phyloP scores from a whole-genome alignment of 92 coral and sea anemone genomes.

The Epizoanthus ramosus region DNA sequence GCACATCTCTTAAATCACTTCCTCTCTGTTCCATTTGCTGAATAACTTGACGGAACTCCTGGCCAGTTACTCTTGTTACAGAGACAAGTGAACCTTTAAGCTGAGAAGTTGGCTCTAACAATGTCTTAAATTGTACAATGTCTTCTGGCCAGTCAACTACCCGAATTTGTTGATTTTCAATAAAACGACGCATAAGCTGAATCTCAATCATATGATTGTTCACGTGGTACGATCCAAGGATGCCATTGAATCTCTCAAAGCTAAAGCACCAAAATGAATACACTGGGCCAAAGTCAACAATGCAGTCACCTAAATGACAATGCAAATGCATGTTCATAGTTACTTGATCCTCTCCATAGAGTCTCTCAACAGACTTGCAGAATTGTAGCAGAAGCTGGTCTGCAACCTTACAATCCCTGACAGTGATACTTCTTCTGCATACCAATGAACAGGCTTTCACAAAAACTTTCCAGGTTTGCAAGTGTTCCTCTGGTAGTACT shows the following conservation, averaged over 20 bases:
- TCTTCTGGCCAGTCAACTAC: background rate
- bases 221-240: slow-evolving; percentile 15
- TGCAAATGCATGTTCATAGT: slow-evolving; percentile 60
- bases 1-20: slow-evolving; percentile 11
- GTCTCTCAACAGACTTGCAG: slow-evolving; percentile 44
- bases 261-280: slow-evolving; percentile 62
- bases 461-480: slow-evolving; percentile 61
- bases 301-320: slow-evolving; percentile 56
- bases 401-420: slow-evolving; percentile 31
- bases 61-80: slow-evolving; percentile 23
- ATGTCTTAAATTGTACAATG: background rate
- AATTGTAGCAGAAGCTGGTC: slow-evolving; percentile 49
- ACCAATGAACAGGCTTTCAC: slow-evolving; percentile 54
- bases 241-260: slow-evolving; percentile 43
- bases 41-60: slow-evolving; percentile 7
- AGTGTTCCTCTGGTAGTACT: slow-evolving; percentile 41
- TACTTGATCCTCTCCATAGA: slow-evolving; percentile 38
- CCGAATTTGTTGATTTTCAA: slow-evolving; percentile 19
- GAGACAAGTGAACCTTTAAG: slow-evolving; percentile 39
- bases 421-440: slow-evolving; percentile 39
- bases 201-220: slow-evolving; percentile 33
- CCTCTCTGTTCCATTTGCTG: slow-evolving; percentile 20
- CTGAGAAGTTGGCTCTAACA: background rate
- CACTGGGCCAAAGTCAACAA: slow-evolving; percentile 64
- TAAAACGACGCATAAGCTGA: slow-evolving; percentile 15